phyloP scores from a whole-genome alignment of 1,140 invertebrate species.

The Zaprionus camerounensis region DNA sequence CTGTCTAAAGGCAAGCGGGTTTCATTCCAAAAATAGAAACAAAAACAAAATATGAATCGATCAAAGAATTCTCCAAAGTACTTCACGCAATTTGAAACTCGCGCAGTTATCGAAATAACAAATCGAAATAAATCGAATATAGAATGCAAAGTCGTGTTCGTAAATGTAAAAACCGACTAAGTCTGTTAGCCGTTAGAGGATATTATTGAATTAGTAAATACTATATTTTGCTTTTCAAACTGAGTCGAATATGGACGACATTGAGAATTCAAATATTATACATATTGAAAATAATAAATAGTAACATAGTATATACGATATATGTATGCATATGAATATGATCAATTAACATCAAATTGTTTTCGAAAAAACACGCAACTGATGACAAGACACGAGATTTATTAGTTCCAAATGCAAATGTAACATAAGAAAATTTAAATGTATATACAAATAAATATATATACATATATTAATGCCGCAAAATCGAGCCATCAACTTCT shows the following conservation, averaged over 20 bases:
- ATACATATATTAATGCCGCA: conserved; percentile 39
- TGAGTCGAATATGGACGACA: conserved; percentile 33
- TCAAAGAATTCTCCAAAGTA: conserved; percentile 25
- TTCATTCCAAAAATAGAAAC: conserved; percentile 44
- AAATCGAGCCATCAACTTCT: neutral
- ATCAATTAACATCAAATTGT: conserved; percentile 4
- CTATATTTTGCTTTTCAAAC: conserved; percentile 54
- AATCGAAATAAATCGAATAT: conserved; percentile 15
- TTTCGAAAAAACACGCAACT: neutral
- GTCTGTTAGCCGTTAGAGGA: conserved; percentile 74
- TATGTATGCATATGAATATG: conserved; percentile 4
- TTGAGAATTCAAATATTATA: conserved; percentile 35
- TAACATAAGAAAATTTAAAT: conserved; percentile 10
- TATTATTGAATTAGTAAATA: conserved; percentile 60
- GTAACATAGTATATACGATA: conserved; percentile 4
- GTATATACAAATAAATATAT: conserved; percentile 39
- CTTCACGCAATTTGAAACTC: conserved; percentile 14
- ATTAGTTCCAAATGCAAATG: conserved; percentile 1
- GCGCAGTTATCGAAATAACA: conserved; percentile 37
- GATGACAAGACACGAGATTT: conserved; percentile 10
- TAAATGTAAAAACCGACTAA: conserved; percentile 55
- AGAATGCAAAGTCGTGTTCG: conserved; percentile 27
- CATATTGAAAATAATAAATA: conserved; percentile 2
- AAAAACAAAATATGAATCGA: neutral
- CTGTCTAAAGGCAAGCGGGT: conserved; percentile 53